phyloP scores from a whole-genome alignment of 1,140 invertebrate genomes.

The Drosophila saltans region DNA sequence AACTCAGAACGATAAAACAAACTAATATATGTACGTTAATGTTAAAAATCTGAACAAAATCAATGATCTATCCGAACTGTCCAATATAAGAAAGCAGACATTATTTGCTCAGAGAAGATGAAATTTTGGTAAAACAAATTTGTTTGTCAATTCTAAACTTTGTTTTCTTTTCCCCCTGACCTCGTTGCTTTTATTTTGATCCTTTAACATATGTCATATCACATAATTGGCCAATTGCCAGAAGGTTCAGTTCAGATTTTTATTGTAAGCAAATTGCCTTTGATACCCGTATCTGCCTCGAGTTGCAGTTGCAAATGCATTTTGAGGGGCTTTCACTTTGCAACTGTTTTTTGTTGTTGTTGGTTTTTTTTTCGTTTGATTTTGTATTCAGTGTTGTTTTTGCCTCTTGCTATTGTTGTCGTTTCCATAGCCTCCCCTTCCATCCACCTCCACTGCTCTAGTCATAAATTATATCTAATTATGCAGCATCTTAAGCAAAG shows the following conservation, averaged over 20 bases:
- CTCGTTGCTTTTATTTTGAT: slow-evolving; percentile 20
- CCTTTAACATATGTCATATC: slow-evolving; percentile 42
- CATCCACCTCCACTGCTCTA: slow-evolving; percentile 35
- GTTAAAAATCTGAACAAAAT: too few species aligned
- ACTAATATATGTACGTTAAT: too few species aligned
- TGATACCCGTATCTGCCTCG: slow-evolving; percentile 25
- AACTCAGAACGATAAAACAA: too few species aligned
- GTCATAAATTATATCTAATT: slow-evolving; percentile 79
- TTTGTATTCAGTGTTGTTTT: neutral
- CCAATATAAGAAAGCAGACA: too few species aligned
- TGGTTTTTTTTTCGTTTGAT: neutral
- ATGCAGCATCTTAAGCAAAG: slow-evolving; percentile 74
- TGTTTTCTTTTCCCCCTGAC: neutral
- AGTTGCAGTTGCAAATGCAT: slow-evolving; percentile 40
- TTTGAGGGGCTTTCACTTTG: slow-evolving; percentile 53
- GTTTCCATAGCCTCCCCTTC: slow-evolving; percentile 15
- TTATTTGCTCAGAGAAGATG: too few species aligned
- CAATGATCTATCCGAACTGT: too few species aligned
- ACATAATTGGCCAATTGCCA: slow-evolving; percentile 30
- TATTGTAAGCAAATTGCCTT: slow-evolving; percentile 35
- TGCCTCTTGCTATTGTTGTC: slow-evolving; percentile 18
- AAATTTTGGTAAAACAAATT: neutral
- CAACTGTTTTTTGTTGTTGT: neutral
- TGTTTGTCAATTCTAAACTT: neutral
- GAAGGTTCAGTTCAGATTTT: slow-evolving; percentile 4